phyloP scores from a whole-genome alignment of 2,113 vertebrate genomes.

The Oncorhynchus nerka region DNA sequence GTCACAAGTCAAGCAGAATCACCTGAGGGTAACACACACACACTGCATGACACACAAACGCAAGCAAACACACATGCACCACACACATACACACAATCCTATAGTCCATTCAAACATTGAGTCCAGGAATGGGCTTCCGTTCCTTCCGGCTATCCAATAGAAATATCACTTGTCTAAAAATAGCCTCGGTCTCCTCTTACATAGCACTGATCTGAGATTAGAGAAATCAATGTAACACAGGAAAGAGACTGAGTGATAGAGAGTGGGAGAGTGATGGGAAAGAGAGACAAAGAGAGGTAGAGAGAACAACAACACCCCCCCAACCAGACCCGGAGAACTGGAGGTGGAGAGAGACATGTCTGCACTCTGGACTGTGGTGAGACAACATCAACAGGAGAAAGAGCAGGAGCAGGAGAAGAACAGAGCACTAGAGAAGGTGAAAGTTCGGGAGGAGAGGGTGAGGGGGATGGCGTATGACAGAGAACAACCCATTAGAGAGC shows the following conservation, averaged over 20 bases:
- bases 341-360: not conserved
- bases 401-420: too few species aligned
- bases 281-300: constrained; percentile 7
- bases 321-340: not conserved
- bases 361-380: too few species aligned
- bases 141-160: constrained; percentile 19
- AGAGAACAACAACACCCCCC: not conserved
- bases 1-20: constrained; percentile 2
- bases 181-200: constrained; percentile 5
- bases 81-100: constrained; percentile 10
- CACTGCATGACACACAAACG: not conserved
- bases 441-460: too few species aligned
- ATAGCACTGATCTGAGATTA: constrained; percentile 17
- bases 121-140: constrained; percentile 5
- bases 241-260: constrained; percentile 37
- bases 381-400: too few species aligned
- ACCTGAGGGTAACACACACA: not conserved
- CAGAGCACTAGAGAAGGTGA: too few species aligned
- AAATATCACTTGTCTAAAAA: constrained; percentile 29
- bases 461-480: too few species aligned
- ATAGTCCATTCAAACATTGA: not conserved
- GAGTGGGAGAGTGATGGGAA: constrained; percentile 21
- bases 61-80: not conserved
- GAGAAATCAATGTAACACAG: constrained; percentile 59
- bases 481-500: too few species aligned